phyloP scores from a whole-genome alignment of 1,140 invertebrate species.

The Zaprionus lachaisei region DNA sequence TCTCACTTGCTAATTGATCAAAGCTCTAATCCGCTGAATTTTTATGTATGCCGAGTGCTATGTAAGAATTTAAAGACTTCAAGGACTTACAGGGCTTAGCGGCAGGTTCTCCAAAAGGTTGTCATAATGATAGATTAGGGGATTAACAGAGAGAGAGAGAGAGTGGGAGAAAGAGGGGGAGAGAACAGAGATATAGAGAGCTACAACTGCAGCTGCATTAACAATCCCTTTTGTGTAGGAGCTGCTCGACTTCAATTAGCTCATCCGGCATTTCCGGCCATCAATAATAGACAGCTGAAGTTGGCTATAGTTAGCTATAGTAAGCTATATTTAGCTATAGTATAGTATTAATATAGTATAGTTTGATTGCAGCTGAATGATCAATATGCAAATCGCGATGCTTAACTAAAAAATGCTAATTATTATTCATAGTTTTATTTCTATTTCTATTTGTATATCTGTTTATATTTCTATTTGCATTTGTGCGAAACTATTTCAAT shows the following conservation, averaged over 20 bases:
- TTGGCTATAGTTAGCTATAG: not conserved
- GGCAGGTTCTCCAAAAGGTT: no score
- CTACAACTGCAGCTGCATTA: slow-evolving; percentile 18
- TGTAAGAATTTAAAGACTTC: not conserved
- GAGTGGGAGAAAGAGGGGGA: not conserved
- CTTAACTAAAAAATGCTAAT: slow-evolving; percentile 38
- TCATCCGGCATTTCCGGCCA: slow-evolving; percentile 44
- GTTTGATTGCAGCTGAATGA: slow-evolving; percentile 9
- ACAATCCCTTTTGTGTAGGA: slow-evolving; percentile 5
- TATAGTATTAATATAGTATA: not conserved
- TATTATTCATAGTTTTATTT: slow-evolving; percentile 20
- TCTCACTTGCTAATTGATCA: slow-evolving; percentile 20
- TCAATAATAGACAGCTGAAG: not conserved
- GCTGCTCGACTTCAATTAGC: slow-evolving; percentile 28
- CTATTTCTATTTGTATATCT: slow-evolving; percentile 18
- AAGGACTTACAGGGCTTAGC: not conserved
- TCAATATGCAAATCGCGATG: slow-evolving; percentile 46
- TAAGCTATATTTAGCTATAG: not conserved
- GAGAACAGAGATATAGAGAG: not conserved
- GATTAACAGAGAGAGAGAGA: not conserved
- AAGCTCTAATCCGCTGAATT: slow-evolving; percentile 15
- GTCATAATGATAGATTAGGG: not conserved
- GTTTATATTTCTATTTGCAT: slow-evolving; percentile 25
- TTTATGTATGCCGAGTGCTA: not conserved
- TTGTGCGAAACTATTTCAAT: slow-evolving; percentile 67